A percentile compares a stretch with the other conserved stretches of the same genome.
phyloP scores from a whole-genome alignment of 2,113 vertebrate genomes.

The Podilymbus podiceps region DNA sequence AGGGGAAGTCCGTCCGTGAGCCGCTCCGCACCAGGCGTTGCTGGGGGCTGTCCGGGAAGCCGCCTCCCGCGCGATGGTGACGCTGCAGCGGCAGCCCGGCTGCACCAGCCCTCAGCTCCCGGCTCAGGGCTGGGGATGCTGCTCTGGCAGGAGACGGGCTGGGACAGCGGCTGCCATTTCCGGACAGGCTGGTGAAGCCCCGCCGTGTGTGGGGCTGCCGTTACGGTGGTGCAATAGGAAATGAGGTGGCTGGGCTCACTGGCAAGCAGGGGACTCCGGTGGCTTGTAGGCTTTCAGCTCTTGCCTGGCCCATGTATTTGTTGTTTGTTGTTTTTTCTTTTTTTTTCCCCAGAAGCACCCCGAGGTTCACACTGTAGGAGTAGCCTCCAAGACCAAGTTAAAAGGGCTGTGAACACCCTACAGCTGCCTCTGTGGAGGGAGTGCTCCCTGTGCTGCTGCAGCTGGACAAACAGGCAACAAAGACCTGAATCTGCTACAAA shows the following conservation, averaged over 20 bases:
- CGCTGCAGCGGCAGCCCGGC: neutral
- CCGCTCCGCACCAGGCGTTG: accelerated
- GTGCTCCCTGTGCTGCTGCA: accelerated
- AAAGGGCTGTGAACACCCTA: neutral
- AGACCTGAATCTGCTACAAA: neutral
- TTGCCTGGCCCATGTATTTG: neutral
- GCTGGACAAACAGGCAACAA: accelerated
- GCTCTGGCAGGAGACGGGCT: neutral
- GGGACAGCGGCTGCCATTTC: neutral
- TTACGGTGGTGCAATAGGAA: neutral
- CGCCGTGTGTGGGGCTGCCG: accelerated
- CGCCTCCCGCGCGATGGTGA: neutral
- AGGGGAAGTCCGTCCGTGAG: accelerated
- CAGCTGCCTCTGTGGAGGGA: neutral
- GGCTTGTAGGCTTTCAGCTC: neutral
- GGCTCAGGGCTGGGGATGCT: accelerated
- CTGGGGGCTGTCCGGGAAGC: neutral
- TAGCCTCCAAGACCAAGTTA: neutral
- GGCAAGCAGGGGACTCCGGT: neutral
- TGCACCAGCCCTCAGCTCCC: accelerated
- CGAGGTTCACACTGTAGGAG: accelerated
- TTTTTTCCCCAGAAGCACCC: neutral
- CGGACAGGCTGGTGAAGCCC: neutral
- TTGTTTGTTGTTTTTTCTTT: neutral
- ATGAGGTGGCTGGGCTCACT: neutral